Evolutionary conservation across 1,140 invertebrate species (phyloP), one percentile per base, ranked within the genome.

Genomic region (Caerostris extrusa): DNA sequence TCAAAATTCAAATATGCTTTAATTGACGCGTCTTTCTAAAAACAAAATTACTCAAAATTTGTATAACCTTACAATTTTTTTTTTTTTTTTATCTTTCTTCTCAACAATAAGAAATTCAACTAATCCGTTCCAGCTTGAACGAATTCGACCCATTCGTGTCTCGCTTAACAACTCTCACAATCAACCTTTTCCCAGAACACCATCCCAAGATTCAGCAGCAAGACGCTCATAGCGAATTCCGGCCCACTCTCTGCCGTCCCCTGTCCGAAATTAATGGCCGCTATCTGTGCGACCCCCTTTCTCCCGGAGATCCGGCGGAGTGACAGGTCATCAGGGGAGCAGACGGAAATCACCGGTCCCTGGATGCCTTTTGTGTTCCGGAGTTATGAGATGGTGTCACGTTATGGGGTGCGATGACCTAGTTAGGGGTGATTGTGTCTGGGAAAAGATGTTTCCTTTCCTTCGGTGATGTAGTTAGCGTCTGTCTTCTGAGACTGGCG

Each of bases 321-420:
- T 88, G 86, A 88, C 86, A 88, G 57, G 86, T 88, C 86, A 88
- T 88, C 86, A 88, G 50, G 86, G 60, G 55, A 85, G 17, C 55
- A 57, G 50, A 88, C 57, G 58, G 61, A 90, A 90, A 90, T 90
- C 64, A 71, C 64, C 67, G 17, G 88, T 61, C 85, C 60, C 10
- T 50, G 56, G 60, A 87, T 87, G 64, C 12, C 88, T 57, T 88
- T 90, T 90, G 88, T 90, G 67, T 90, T 90, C 88, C 88, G 88
- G 88, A 90, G 67, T 90, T 90, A 90, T 90, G 88, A 90, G 34
- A 14, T 19, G 5, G 34, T 77, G 69, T 77, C 69, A 77, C 69
- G 12, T 34, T 34, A n/a, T n/a, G 61, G 57, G 69, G 69, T 71
- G 64, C 10, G 61, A 71, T 71, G 67, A 8, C 88, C 88, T 71